phyloP scores from a whole-genome alignment of 1,140 invertebrate species.

The Drosophila jambulina region DNA sequence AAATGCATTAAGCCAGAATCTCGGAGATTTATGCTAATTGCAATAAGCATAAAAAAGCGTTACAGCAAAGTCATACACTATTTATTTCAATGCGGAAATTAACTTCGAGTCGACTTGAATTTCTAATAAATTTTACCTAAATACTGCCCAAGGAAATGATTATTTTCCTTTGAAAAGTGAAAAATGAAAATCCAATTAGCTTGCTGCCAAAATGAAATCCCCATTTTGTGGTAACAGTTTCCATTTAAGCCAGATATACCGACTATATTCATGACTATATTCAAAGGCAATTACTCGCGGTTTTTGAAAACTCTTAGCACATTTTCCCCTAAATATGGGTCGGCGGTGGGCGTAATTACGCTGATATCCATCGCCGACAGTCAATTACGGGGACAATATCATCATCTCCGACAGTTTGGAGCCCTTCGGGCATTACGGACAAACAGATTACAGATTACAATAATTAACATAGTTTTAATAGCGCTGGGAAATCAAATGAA shows the following conservation, averaged over 20 bases:
- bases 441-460: conserved; percentile 51
- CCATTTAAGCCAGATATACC: background rate
- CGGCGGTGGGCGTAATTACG: conserved; percentile 9
- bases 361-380: conserved; percentile 18
- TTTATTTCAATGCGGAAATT: conserved; percentile 12
- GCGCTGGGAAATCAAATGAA: conserved; percentile 29
- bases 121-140: background rate
- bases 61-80: conserved; percentile 1
- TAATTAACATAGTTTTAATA: conserved; percentile 72
- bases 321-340: conserved; percentile 23
- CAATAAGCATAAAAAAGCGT: conserved; percentile 14
- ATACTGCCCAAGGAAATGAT: background rate
- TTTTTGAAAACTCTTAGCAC: conserved; percentile 22
- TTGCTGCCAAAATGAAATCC: background rate
- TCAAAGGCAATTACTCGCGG: conserved; percentile 5
- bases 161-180: background rate
- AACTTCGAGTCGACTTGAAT: background rate
- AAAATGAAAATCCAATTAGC: background rate
- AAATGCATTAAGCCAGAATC: conserved; percentile 2
- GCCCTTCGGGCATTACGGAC: conserved; percentile 22
- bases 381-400: conserved; percentile 39
- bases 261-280: background rate
- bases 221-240: background rate
- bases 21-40: conserved; percentile 27
- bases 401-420: conserved; percentile 23